Percentiles rank a stretch among this genome's conserved stretches.
Conservation (phyloP, 1,140 invertebrate species). For the Muscidifurax raptorellus region DNA sequence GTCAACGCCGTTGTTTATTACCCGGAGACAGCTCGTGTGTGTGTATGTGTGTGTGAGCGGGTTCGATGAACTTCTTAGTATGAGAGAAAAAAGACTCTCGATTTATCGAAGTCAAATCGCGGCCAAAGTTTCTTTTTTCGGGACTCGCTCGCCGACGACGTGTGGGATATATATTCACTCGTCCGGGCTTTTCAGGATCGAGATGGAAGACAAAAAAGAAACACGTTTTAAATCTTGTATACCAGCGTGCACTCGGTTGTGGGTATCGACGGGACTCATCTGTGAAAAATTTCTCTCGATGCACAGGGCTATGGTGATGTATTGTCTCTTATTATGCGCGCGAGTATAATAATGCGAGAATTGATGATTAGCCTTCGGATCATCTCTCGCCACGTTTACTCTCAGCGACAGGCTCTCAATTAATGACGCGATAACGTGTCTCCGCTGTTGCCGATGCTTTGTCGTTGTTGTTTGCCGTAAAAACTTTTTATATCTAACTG, state of each 20-base stretch:
- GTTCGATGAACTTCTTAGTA: constrained; percentile 47
- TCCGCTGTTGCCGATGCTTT: neutral
- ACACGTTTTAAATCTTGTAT: neutral
- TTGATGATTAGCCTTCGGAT: neutral
- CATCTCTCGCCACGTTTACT: too few relatives aligned
- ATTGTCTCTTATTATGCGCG: neutral
- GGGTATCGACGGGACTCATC: neutral
- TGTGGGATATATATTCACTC: constrained; percentile 14
- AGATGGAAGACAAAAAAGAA: neutral
- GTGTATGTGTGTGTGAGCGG: neutral
- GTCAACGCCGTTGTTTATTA: constrained; percentile 50
- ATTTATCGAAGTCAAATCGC: constrained; percentile 43
- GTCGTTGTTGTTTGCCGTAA: neutral
- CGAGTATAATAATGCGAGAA: neutral
- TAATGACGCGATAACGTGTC: neutral
- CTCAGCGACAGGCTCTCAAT: neutral
- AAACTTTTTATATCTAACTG: too few relatives aligned
- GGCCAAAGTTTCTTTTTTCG: constrained; percentile 4
- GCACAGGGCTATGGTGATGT: neutral
- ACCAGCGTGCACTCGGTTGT: neutral
- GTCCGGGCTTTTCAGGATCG: neutral
- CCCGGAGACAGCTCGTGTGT: constrained; percentile 45
- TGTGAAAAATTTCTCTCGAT: neutral
- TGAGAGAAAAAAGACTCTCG: constrained; percentile 31
- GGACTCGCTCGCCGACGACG: neutral